phyloP scores from a whole-genome alignment of 2,113 vertebrate genomes.

The Ctenomys sociabilis region DNA sequence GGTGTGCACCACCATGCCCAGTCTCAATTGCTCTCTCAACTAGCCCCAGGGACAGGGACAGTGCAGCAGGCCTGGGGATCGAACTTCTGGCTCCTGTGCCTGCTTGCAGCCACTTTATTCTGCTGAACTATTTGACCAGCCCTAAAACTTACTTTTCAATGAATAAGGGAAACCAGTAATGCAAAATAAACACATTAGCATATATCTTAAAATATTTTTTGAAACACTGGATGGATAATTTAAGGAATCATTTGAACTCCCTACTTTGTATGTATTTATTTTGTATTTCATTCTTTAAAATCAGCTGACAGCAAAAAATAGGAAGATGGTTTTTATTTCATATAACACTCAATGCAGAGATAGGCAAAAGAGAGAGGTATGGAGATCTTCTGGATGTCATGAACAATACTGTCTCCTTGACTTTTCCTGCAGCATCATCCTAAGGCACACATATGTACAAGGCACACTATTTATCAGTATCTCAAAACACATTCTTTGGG shows the following conservation, averaged over 20 bases:
- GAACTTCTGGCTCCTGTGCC: too few species aligned
- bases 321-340: not conserved
- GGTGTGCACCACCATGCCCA: too few species aligned
- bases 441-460: conserved; percentile 3
- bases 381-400: not conserved
- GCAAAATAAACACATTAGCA: not conserved
- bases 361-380: not conserved
- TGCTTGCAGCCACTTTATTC: too few species aligned
- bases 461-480: not conserved
- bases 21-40: too few species aligned
- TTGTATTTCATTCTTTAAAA: not conserved
- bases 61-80: too few species aligned
- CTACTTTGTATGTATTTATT: not conserved
- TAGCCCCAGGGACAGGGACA: too few species aligned
- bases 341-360: not conserved
- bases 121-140: too few species aligned
- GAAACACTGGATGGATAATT: not conserved
- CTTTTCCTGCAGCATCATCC: not conserved
- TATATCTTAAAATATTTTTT: not conserved
- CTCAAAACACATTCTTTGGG: not conserved
- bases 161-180: not conserved
- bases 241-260: not conserved
- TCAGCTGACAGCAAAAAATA: not conserved
- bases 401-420: not conserved
- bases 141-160: not conserved